Percentiles rank a stretch among this genome's conserved stretches.
Evolutionary conservation across 30 jellyfish, hydroid and myxozoan genomes (phyloP).

Genomic region (Hydractinia symbiolongicarpus): DNA sequence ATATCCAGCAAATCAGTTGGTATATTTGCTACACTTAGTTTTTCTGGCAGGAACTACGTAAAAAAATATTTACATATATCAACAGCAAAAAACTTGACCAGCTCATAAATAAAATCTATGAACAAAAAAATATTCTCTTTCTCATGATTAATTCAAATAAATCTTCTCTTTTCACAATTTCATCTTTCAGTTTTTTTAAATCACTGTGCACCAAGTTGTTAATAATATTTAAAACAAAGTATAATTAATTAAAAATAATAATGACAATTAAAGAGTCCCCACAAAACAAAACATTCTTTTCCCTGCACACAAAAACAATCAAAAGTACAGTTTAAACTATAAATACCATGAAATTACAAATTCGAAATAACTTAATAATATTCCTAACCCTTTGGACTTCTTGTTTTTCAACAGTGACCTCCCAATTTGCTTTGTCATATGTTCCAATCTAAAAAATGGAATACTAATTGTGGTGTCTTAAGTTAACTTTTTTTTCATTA

Average conservation of each 20-base stretch:
- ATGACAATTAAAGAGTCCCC: background rate
- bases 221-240: too few species aligned
- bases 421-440: slow-evolving; percentile 99
- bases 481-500: too few species aligned
- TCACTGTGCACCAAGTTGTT: too few species aligned
- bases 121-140: too few species aligned
- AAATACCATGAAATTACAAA: too few species aligned
- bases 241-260: background rate
- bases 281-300: background rate
- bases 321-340: too few species aligned
- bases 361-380: background rate
- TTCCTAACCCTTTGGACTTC: slow-evolving; percentile 30
- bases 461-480: background rate
- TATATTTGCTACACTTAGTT: slow-evolving; percentile 63
- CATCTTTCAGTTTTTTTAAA: too few species aligned
- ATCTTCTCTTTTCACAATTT: too few species aligned
- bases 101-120: background rate
- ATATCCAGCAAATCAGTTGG: slow-evolving; percentile 92
- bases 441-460: slow-evolving; percentile 83
- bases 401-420: slow-evolving; percentile 78
- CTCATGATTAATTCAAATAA: too few species aligned
- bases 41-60: slow-evolving; percentile 56
- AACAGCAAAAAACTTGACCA: background rate
- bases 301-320: too few species aligned
- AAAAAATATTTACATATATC: background rate